Evolutionary conservation across 2,113 vertebrate genomes (phyloP).

Genomic region (Myotis yumanensis): DNA sequence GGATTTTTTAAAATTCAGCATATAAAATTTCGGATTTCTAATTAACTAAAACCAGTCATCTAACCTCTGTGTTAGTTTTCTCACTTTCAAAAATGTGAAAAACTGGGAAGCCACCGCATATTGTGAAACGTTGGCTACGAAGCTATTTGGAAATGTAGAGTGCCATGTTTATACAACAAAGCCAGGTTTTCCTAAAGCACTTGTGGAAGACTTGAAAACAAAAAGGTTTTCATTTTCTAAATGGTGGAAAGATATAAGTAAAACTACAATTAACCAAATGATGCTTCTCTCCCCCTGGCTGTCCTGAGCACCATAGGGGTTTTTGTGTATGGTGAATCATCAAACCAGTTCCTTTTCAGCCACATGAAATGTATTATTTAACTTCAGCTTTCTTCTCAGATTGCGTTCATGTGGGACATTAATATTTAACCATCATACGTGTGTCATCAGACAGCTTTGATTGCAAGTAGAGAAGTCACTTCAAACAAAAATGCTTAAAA

Average conservation of each 20-base stretch:
- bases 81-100: slow-evolving; percentile 29
- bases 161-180: background rate
- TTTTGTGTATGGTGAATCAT: slow-evolving; percentile 28
- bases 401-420: slow-evolving; percentile 42
- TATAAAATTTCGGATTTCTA: background rate
- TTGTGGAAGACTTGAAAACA: slow-evolving; percentile 29
- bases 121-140: background rate
- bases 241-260: slow-evolving; percentile 13
- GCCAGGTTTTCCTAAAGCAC: background rate
- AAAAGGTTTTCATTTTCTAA: slow-evolving; percentile 31
- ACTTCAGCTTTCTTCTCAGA: slow-evolving; percentile 41
- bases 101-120: background rate
- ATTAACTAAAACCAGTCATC: background rate
- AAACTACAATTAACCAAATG: background rate
- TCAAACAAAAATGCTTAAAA: slow-evolving; percentile 41
- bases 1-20: background rate
- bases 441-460: slow-evolving; percentile 44
- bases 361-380: slow-evolving; percentile 58
- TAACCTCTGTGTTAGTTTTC: background rate
- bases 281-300: background rate
- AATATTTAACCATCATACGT: slow-evolving; percentile 65
- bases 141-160: background rate
- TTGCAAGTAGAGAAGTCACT: background rate
- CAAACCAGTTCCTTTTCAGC: slow-evolving; percentile 23
- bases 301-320: background rate